Evolutionary conservation across 2,888 invertebrate genomes (phyloP).

Genomic region (Agapetus fuscipes): DNA sequence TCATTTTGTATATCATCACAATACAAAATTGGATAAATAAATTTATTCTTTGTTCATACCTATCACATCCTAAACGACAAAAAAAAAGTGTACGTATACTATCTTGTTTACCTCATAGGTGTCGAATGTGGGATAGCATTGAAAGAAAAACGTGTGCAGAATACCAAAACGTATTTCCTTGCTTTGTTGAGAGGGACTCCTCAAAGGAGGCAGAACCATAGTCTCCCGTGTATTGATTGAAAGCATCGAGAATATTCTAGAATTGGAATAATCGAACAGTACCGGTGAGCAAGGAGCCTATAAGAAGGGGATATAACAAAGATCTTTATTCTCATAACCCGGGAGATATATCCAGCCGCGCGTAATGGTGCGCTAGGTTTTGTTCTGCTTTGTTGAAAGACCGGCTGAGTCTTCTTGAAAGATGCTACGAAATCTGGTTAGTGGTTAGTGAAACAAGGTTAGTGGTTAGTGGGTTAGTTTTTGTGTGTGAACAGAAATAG

Average conservation of each 20-base stretch:
- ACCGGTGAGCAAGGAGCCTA: constrained; percentile 3
- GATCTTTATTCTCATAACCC: constrained; percentile 5
- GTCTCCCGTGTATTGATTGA: constrained; percentile 4
- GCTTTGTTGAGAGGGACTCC: neutral
- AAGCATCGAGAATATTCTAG: constrained; percentile 1
- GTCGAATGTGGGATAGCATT: no score
- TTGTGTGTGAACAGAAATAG: no score
- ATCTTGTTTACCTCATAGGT: no score
- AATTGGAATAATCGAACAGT: constrained; percentile 7
- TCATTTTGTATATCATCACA: no score
- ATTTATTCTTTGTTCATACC: no score
- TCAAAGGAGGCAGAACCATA: no score
- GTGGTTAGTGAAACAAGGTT: no score
- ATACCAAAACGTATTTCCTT: neutral
- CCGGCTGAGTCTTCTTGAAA: constrained; percentile 1
- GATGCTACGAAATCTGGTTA: no score
- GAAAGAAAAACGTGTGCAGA: neutral
- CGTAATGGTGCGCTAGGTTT: constrained; percentile 12
- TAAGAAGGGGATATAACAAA: constrained; percentile 4
- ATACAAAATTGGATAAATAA: no score
- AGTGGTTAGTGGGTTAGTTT: no score
- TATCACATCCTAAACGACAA: no score
- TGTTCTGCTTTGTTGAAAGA: constrained; percentile 7
- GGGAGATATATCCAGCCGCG: constrained; percentile 8
- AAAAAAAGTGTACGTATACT: no score